Evolutionary conservation across 2,888 invertebrate species (phyloP).

Genomic region (Allolobophora icterica): DNA sequence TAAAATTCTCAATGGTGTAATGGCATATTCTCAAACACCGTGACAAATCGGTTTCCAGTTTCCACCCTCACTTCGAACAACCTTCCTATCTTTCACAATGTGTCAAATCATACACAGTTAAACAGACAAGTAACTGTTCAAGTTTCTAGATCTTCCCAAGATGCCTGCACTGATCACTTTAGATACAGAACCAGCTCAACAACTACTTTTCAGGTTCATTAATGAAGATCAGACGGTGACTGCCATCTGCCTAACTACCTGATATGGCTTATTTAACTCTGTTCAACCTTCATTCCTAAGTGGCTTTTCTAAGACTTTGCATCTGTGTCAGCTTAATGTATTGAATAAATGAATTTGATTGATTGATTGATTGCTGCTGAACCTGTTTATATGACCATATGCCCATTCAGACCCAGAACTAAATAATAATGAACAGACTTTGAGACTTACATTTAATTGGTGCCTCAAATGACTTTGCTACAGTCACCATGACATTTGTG

Average conservation of each 20-base stretch:
- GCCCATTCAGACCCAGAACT: not conserved
- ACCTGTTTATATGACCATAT: too few species aligned
- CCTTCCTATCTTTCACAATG: not conserved
- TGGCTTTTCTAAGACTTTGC: too few species aligned
- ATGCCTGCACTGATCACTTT: not conserved
- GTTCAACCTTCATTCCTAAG: too few species aligned
- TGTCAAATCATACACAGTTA: not conserved
- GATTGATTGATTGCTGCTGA: too few species aligned
- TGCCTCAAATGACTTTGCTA: slow-evolving; percentile 97
- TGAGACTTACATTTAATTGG: slow-evolving; percentile 86
- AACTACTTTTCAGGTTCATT: not conserved
- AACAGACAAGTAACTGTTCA: not conserved
- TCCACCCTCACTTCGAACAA: too few species aligned
- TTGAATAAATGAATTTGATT: too few species aligned
- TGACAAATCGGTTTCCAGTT: too few species aligned
- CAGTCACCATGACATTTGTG: slow-evolving; percentile 99
- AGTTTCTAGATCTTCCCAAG: not conserved
- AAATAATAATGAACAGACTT: not conserved
- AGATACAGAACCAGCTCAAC: not conserved
- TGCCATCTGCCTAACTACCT: not conserved
- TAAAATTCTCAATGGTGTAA: too few species aligned
- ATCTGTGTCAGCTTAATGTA: too few species aligned
- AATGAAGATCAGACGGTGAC: not conserved
- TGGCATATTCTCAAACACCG: too few species aligned
- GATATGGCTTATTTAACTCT: not conserved